A percentile compares a stretch with the other conserved stretches of the same genome.
phyloP scores from a whole-genome alignment of 2,113 vertebrate genomes.

The Procapra przewalskii region DNA sequence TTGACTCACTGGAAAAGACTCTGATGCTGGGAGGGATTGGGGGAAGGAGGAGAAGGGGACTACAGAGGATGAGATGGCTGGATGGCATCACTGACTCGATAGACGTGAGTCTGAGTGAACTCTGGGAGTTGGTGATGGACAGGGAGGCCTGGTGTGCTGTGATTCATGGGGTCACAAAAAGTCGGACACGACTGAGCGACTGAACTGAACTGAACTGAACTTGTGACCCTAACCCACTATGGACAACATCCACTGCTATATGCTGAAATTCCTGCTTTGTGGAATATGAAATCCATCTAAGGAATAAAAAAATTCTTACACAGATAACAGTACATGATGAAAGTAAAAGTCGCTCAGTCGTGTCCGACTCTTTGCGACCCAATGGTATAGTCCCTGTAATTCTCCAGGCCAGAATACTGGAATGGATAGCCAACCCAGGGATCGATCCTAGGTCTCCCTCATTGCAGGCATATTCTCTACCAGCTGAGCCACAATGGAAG shows the following conservation, averaged over 20 bases:
- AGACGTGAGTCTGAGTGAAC: no score
- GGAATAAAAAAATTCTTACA: neutral
- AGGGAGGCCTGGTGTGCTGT: no score
- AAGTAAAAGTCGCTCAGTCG: rapidly evolving
- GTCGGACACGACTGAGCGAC: no score
- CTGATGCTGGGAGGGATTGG: no score
- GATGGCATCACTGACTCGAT: no score
- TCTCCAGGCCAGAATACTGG: neutral
- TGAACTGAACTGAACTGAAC: no score
- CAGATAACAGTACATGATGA: neutral
- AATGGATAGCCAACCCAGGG: neutral
- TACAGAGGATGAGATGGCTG: no score
- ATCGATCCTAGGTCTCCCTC: neutral
- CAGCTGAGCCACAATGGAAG: neutral
- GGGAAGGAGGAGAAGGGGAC: no score
- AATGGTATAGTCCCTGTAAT: neutral
- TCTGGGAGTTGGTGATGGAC: no score
- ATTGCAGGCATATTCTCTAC: neutral
- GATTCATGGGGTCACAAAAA: no score
- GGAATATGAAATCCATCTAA: neutral
- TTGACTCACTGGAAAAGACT: no score
- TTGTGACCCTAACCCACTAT: rapidly evolving
- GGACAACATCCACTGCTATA: neutral
- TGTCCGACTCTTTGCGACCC: neutral
- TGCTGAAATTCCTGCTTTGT: neutral